These are phyloP conservation scores for Thamnophis elegans DNA, from an alignment of 2,797 vertebrate species.

Conservation along the genomic window DNA sequence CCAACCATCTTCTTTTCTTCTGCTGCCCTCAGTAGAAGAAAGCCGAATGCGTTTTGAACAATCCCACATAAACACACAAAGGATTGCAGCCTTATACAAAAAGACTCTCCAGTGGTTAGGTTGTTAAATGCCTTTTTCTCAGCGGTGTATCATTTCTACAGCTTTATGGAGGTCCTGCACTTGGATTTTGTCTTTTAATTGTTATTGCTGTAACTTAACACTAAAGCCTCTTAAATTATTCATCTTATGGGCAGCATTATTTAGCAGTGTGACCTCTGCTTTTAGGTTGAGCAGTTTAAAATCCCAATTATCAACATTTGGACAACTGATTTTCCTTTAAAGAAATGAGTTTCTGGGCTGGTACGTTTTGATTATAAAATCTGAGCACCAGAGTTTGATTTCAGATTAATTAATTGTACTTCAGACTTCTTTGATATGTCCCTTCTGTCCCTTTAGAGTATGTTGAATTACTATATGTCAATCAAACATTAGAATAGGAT, in stretches of 20 bases:
- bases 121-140: not conserved
- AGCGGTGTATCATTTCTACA: not conserved
- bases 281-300: conserved; percentile 1
- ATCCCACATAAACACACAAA: not conserved
- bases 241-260: not conserved
- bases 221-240: conserved; percentile 15
- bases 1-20: not conserved
- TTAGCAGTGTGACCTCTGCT: not conserved
- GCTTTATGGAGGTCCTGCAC: not conserved
- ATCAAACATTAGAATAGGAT: not conserved
- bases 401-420: not conserved
- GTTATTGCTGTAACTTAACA: not conserved
- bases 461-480: not conserved
- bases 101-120: not conserved
- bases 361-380: not conserved
- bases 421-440: not conserved
- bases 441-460: not conserved
- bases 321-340: not conserved
- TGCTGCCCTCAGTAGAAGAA: not conserved
- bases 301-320: not conserved
- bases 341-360: not conserved
- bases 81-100: not conserved
- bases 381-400: not conserved
- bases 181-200: not conserved
- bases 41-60: not conserved